These are phyloP conservation scores for Drosophila sulfurigaster DNA, from an alignment of 1,140 invertebrate species.

Conservation along the genomic window DNA sequence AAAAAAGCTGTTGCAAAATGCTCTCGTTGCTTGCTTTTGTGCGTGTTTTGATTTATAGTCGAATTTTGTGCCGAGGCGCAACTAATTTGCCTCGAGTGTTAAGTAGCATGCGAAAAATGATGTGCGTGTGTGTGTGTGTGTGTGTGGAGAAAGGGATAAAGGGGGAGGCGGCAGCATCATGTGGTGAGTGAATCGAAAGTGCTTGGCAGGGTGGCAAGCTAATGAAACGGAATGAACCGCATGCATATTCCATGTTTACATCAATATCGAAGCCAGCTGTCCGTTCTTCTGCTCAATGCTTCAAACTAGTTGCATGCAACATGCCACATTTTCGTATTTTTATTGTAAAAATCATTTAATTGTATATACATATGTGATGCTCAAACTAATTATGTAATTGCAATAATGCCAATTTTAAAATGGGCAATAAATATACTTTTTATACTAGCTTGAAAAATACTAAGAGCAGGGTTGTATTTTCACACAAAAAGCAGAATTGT, in stretches of 20 bases:
- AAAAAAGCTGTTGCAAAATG: slow-evolving; percentile 63
- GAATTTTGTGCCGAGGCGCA: slow-evolving; percentile 70
- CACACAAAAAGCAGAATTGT: too few species aligned
- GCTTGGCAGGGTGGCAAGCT: not conserved
- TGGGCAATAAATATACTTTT: too few species aligned
- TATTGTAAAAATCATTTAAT: too few species aligned
- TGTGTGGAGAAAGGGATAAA: not conserved
- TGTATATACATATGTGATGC: too few species aligned
- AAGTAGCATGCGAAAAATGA: slow-evolving; percentile 58
- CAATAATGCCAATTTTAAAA: too few species aligned
- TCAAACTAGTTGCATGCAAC: not conserved
- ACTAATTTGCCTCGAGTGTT: slow-evolving; percentile 80
- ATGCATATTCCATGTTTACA: not conserved
- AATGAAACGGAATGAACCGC: slow-evolving; percentile 25
- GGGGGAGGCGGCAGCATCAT: not conserved
- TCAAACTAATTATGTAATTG: too few species aligned
- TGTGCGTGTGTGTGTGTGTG: not conserved
- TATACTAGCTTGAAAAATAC: too few species aligned
- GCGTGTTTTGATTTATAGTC: slow-evolving; percentile 73
- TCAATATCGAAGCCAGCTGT: slow-evolving; percentile 5
- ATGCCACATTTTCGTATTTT: not conserved
- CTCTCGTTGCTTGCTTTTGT: slow-evolving; percentile 32
- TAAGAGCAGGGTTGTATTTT: too few species aligned
- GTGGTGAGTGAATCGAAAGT: not conserved
- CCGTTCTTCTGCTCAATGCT: not conserved